These are phyloP conservation scores for Eidolon dupreanum DNA, from an alignment of 2,797 vertebrate genomes.

Conservation along the genomic window DNA sequence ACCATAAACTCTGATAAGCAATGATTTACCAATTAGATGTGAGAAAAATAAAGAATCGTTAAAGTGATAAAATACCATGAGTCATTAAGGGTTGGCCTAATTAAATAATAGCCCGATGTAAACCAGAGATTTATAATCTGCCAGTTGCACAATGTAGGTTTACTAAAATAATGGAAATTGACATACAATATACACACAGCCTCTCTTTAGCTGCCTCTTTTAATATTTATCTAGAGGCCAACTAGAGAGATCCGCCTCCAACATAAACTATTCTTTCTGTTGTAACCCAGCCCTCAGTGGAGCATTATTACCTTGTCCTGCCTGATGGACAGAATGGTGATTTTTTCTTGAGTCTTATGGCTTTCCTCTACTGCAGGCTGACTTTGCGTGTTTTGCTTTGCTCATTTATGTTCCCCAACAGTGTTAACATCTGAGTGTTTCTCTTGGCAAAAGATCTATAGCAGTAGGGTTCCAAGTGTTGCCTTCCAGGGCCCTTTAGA, in stretches of 20 bases:
- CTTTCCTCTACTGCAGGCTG: background rate
- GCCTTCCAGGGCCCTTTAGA: background rate
- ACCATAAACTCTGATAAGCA: conserved; percentile 85
- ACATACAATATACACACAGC: conserved; percentile 36
- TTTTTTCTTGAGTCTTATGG: conserved; percentile 9
- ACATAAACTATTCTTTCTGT: conserved; percentile 38
- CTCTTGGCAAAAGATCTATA: conserved; percentile 43
- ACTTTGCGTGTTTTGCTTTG: conserved; percentile 43
- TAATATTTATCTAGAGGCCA: conserved; percentile 56
- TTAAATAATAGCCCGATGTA: conserved; percentile 80
- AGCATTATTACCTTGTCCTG: background rate
- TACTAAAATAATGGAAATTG: conserved; percentile 73
- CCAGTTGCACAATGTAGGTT: conserved; percentile 56
- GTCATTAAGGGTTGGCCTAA: conserved; percentile 77
- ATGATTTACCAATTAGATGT: conserved; percentile 88
- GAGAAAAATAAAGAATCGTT: conserved; percentile 86
- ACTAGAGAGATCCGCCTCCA: background rate
- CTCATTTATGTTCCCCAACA: background rate
- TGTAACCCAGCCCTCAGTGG: background rate
- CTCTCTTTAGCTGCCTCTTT: conserved; percentile 44
- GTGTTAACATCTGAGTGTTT: conserved; percentile 27
- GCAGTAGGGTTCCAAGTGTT: background rate
- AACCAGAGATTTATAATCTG: conserved; percentile 77
- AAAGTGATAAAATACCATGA: conserved; percentile 83
- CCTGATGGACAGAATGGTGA: background rate